Evolutionary conservation across 2,113 vertebrate genomes (phyloP).

Genomic region (Carollia perspicillata): DNA sequence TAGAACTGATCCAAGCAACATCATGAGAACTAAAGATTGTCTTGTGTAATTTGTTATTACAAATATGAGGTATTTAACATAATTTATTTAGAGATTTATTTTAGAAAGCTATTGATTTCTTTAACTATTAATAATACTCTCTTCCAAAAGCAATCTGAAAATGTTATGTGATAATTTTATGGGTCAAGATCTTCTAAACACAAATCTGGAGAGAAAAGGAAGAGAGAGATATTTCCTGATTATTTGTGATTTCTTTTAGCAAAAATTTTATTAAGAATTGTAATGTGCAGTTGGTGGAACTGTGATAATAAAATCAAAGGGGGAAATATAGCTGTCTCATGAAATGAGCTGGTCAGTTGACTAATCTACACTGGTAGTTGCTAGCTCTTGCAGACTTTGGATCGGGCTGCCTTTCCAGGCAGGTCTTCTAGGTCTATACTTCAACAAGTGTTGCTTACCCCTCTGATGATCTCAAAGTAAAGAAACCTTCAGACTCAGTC

Average conservation of each 20-base stretch:
- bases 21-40: not conserved
- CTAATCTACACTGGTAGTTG: not conserved
- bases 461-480: not conserved
- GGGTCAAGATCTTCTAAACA: not conserved
- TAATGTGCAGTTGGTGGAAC: not conserved
- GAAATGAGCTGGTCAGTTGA: not conserved
- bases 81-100: conserved; percentile 16
- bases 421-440: not conserved
- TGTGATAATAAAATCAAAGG: not conserved
- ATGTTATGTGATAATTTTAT: not conserved
- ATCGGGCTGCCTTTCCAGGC: not conserved
- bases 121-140: not conserved
- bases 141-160: not conserved
- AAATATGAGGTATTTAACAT: not conserved
- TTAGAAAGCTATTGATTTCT: not conserved
- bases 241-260: not conserved
- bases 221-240: not conserved
- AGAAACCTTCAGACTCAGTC: not conserved
- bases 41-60: not conserved
- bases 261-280: not conserved
- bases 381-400: not conserved
- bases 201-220: not conserved
- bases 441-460: not conserved
- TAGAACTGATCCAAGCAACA: not conserved
- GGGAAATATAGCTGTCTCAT: not conserved